A percentile compares a stretch with the other conserved stretches of the same genome.
Evolutionary conservation across 1,140 invertebrate species (phyloP).

Genomic region (Nautilus pompilius): DNA sequence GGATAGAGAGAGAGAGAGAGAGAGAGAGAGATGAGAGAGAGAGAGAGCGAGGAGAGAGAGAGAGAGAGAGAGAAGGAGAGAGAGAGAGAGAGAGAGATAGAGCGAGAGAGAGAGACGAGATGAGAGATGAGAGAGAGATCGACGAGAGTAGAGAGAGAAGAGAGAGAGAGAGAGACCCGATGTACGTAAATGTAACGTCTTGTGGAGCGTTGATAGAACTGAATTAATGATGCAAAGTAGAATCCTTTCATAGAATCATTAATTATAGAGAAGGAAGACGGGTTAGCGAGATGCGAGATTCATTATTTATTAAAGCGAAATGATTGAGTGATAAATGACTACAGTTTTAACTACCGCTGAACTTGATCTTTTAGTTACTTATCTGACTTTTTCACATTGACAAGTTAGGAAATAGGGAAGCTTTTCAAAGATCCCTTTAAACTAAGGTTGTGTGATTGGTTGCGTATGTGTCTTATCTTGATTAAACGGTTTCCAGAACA

Average conservation of each 20-base stretch:
- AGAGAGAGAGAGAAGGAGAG: slow-evolving; percentile 5
- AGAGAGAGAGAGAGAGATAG: background rate
- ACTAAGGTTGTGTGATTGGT: too few relatives aligned
- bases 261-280: background rate
- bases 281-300: background rate
- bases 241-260: background rate
- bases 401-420: too few relatives aligned
- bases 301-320: background rate
- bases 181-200: too few relatives aligned
- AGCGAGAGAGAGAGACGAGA: background rate
- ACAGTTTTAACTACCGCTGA: too few relatives aligned
- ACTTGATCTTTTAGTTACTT: too few relatives aligned
- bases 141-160: slow-evolving; percentile 3
- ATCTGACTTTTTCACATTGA: too few relatives aligned
- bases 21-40: background rate
- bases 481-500: too few relatives aligned
- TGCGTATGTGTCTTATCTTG: too few relatives aligned
- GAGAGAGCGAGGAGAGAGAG: slow-evolving; percentile 1
- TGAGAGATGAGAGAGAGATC: slow-evolving; percentile 6
- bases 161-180: background rate
- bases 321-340: background rate
- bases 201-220: too few relatives aligned
- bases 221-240: background rate
- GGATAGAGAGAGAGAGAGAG: slow-evolving; percentile 1
- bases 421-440: too few relatives aligned